Percentiles rank a stretch among this genome's conserved stretches.
Evolutionary conservation across 1,140 invertebrate genomes (phyloP).

Genomic region (Danaus melanippus): DNA sequence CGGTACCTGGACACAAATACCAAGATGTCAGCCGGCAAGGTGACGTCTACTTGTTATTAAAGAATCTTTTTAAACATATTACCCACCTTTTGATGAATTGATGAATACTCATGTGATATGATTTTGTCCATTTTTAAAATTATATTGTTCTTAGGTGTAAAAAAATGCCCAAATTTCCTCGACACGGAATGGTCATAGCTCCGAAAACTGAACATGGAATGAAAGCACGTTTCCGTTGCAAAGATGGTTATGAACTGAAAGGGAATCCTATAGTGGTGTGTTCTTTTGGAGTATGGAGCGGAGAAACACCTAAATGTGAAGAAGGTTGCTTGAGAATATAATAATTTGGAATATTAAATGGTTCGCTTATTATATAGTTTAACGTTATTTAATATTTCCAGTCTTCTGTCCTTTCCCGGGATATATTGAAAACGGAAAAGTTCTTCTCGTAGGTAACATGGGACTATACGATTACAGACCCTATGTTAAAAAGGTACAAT

Average conservation of each 20-base stretch:
- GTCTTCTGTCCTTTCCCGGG: slow-evolving; percentile 97
- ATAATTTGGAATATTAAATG: not conserved
- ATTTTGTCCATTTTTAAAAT: slow-evolving; percentile 1
- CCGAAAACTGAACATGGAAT: slow-evolving; percentile 96
- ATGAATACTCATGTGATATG: not conserved
- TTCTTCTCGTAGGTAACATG: slow-evolving; percentile 96
- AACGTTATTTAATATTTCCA: slow-evolving; percentile 51
- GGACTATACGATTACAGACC: slow-evolving; percentile 97
- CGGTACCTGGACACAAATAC: slow-evolving; percentile 95
- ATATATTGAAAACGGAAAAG: slow-evolving; percentile 90
- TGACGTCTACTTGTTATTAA: slow-evolving; percentile 13
- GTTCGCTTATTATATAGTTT: no score
- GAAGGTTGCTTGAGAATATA: slow-evolving; percentile 75
- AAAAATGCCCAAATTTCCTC: slow-evolving; percentile 87
- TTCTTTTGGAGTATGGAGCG: slow-evolving; percentile 94
- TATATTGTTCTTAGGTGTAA: slow-evolving; percentile 79
- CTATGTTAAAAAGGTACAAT: slow-evolving; percentile 88
- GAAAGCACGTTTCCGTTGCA: slow-evolving; percentile 92
- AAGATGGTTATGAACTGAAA: slow-evolving; percentile 88
- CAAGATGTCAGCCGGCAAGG: slow-evolving; percentile 88
- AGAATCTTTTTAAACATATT: no score
- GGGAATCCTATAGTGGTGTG: slow-evolving; percentile 85
- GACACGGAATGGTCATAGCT: slow-evolving; percentile 95
- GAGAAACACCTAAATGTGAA: slow-evolving; percentile 86
- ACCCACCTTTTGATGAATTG: no score